A percentile compares a stretch with the other conserved stretches of the same genome.
Evolutionary conservation across 2,888 invertebrate species (phyloP).

Genomic region (Lepas anatifera): DNA sequence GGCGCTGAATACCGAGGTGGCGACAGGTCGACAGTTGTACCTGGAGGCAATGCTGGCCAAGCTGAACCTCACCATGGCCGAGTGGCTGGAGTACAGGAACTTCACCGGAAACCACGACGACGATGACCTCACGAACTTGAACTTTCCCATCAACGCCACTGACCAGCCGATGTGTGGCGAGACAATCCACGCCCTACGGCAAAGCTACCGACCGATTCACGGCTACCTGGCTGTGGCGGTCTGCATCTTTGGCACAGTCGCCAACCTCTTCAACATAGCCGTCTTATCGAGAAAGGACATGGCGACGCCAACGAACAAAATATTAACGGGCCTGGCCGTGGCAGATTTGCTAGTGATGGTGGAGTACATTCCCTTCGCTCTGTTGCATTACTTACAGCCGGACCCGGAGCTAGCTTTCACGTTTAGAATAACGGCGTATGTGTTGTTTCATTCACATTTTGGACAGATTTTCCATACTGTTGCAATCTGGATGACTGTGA

Average conservation of each 20-base stretch:
- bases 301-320: conserved; percentile 78
- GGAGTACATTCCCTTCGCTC: conserved; percentile 80
- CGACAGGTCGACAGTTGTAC: too few relatives aligned
- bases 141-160: too few relatives aligned
- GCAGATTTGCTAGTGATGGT: conserved; percentile 82
- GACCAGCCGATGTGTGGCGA: conserved; percentile 37
- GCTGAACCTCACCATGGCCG: neutral
- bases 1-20: too few relatives aligned
- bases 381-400: conserved; percentile 55
- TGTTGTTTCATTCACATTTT: conserved; percentile 79
- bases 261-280: conserved; percentile 79
- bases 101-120: neutral
- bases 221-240: conserved; percentile 76
- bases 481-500: conserved; percentile 85
- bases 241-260: conserved; percentile 77
- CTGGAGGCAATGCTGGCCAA: neutral
- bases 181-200: conserved; percentile 47
- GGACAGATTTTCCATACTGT: conserved; percentile 77
- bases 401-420: conserved; percentile 33
- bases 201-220: conserved; percentile 57
- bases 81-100: neutral
- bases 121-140: neutral
- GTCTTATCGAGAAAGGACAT: conserved; percentile 81
- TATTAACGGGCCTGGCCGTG: conserved; percentile 76
- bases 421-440: conserved; percentile 68